Evolutionary conservation across 2,797 vertebrate genomes (phyloP), one percentile per base, ranked within the genome.

Genomic region (Sorex maritimensis): DNA sequence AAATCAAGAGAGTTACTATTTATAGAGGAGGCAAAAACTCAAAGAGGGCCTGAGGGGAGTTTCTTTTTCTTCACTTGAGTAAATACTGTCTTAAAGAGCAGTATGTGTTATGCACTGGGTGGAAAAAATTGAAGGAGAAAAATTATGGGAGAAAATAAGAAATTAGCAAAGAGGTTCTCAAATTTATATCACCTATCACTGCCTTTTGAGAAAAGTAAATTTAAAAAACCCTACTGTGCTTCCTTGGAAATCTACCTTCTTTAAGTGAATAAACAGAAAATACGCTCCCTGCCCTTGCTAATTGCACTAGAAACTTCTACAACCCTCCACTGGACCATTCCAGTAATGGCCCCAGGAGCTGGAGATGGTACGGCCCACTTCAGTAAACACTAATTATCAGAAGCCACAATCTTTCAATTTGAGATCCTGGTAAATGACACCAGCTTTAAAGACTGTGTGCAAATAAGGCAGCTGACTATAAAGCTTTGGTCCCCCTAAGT

Each of bases 41-140:
- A 3, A 11, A 88, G 4, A 63, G 14, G 49, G 21, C 34, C 30
- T 34, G 1, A 81, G 14, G 38, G 14, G 28, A 68, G 68, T 72
- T 74, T 63, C 67, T 61, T 79, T 72, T 80, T 83, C 21, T 82
- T 90, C 26, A 82, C 19, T 9, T 49, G 73, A 17, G 41, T 73
- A 34, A 4, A 82, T 23, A 80, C 24, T 79, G 23, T 73, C 78
- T 87, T 74, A 63, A 44, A 75, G 19, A 82, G n/a, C 9, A 83
- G 7, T 82, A 46, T 77, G 49, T 14, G 28, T 41, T 79, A 52
- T 58, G 4, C 14, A 65, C 10, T 52, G 38, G 63, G 52, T 19
- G 38, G 38, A 14, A 52, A 11, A 11, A 52, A 9, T 5, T 52
- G 49, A 52, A 52, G 5, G 17, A 34, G 34, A 34, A 34, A 34